Evolutionary conservation across 92 coral and sea anemone genomes (phyloP), one percentile per base, ranked within the genome.

Genomic region (Epizoanthus ramosus): DNA sequence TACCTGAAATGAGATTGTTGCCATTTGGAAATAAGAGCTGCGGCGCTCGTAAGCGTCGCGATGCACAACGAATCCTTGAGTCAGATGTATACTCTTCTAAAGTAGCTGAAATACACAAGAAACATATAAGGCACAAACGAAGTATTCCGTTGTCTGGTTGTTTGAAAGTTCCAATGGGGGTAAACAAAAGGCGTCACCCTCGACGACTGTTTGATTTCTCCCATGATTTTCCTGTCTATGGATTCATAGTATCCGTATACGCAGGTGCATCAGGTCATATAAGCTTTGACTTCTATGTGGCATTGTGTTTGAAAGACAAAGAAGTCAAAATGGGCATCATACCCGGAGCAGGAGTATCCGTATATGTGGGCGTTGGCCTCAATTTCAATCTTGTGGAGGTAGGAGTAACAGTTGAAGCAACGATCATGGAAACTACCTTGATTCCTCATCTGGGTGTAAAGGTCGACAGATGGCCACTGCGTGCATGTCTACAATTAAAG

Each of bases 311-410:
- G 67, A 63, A 66, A 14, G 85, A 80, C 14, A 88, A 86, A 64
- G 43, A 66, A 8, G 80, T 90, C 21, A 75, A 74, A 8, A 76
- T 88, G 3, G 98, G 93, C 18, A 31, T 94, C n/a, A 88, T 94
- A 17, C 98, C 98, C 22, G 98, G 98, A 35, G 98, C 95, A 3
- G 92, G 98, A 95, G 91, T 94, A 6, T 56, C 88, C 1, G 92
- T 79, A 22, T 86, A 94, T 74, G 95, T 85, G 0, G 94, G 95
- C 8, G 94, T 91, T 43, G 79, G 86, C 33, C 7, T 94, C 0
- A 37, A 73, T 19, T 31, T 89, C 15, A 3, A 83, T 8, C 18
- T 94, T 13, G 86, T 94, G 13, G 91, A 94, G 75, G 98, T 61
- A 22, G 98, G 98, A 45, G 88, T 94, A 21, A 94, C 98, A 33